Conservation (phyloP, 2,797 vertebrate genomes). For the Fundulus diaphanus region DNA sequence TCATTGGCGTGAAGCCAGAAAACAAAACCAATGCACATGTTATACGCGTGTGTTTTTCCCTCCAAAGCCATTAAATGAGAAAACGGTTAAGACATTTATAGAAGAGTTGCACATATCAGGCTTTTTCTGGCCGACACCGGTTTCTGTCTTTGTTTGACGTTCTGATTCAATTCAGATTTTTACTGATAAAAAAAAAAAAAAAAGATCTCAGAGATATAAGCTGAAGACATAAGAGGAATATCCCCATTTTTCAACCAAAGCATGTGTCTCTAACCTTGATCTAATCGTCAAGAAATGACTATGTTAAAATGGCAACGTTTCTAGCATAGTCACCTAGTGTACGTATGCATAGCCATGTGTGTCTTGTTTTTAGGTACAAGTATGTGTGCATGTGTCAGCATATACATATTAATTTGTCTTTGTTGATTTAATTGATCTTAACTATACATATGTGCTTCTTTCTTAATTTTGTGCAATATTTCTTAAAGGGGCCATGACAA, state of each 20-base stretch:
- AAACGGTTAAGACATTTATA: neutral
- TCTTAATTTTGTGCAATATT: too few species aligned
- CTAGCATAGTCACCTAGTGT: too few species aligned
- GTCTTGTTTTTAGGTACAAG: too few species aligned
- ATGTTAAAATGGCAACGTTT: too few species aligned
- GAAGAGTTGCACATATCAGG: neutral
- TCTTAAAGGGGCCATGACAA: too few species aligned
- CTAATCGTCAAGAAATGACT: too few species aligned
- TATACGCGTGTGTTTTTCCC: neutral
- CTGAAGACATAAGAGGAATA: constrained; percentile 10
- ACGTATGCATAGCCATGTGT: too few species aligned
- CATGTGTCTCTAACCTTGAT: neutral
- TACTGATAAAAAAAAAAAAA: neutral
- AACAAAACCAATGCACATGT: neutral
- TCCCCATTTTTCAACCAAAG: constrained; percentile 12
- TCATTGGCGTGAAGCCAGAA: neutral
- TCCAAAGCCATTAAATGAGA: neutral
- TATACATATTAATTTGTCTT: too few species aligned
- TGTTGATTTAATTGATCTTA: too few species aligned
- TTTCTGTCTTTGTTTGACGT: neutral
- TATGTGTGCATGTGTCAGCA: too few species aligned
- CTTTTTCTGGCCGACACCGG: neutral
- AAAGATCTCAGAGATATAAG: neutral
- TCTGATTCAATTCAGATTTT: too few species aligned
- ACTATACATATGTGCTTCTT: too few species aligned